Base-by-base conservation (phyloP, 1,140 invertebrate genomes). In the Myzus persicae region DNA sequence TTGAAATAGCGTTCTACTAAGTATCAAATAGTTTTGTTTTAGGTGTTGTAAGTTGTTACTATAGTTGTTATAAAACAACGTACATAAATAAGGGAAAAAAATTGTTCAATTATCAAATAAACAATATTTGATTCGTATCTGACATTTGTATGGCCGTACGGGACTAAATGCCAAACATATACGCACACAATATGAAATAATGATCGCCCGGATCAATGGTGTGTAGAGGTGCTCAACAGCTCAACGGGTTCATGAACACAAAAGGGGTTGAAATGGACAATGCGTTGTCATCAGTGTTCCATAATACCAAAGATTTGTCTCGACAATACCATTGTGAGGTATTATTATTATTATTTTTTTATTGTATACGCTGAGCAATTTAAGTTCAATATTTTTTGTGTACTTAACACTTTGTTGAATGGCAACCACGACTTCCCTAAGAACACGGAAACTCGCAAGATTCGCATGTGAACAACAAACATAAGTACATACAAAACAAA, bases 231-330 rank as follows among this genome's bases (percentile, higher is more conserved):
- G 38, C 38, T 67, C 38, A 67, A 90, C 38, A 42, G 51, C 38
- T 90, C 54, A 59, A 90, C 51, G 89, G 38, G 4, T 26, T 90
- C 18, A 26, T 42, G 26, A 90, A 90, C 51, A 67, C 51, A 67
- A 59, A 90, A 67, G 36, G 36, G 48, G 87, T 67, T 40, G 89
- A 90, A 90, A 90, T 42, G 51, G 48, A 90, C 89, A 90, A 90
- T 90, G 51, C 18, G 18, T 67, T 42, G 89, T 40, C 89, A 90
- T 90, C 89, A 31, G 31, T 42, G 51, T 67, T 67, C 54, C 18
- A 90, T 90, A 67, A 90, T 67, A n/a, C 38, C 40, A 38, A 67
- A 90, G 51, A 89, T 90, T 90, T 90, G 89, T 90, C 38, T 67
- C 26, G 38, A 90, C 51, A 90, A 42, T 59, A 6, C 89, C 26